A percentile compares a stretch with the other conserved stretches of the same genome.
Conservation (phyloP, 1,140 invertebrate genomes). For the Drosophila dunni region DNA sequence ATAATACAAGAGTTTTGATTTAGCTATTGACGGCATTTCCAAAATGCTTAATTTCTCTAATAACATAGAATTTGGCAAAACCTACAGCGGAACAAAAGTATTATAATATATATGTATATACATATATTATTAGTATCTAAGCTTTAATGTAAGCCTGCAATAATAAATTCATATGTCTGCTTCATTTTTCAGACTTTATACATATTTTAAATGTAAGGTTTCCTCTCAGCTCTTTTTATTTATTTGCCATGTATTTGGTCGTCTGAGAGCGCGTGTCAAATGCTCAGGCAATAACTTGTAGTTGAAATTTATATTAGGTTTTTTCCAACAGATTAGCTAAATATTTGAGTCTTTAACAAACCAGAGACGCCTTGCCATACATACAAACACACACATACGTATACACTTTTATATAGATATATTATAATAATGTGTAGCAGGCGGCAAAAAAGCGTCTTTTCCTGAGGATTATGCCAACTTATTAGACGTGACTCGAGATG, state of each 20-base stretch:
- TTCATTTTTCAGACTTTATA: constrained; percentile 5
- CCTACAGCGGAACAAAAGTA: too few relatives aligned
- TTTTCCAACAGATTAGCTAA: constrained; percentile 58
- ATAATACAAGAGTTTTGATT: too few relatives aligned
- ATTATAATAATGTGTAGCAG: constrained; percentile 5
- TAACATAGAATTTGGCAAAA: too few relatives aligned
- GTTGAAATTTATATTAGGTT: constrained; percentile 68
- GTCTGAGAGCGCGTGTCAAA: constrained; percentile 71
- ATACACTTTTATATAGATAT: not conserved
- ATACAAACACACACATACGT: not conserved
- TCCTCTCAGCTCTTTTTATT: constrained; percentile 35
- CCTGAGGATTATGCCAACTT: constrained; percentile 34
- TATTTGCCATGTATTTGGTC: constrained; percentile 63
- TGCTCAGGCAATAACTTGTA: constrained; percentile 70
- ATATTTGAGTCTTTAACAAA: constrained; percentile 47
- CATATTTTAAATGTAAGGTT: not conserved
- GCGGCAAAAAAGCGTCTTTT: constrained; percentile 8
- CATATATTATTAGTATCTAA: too few relatives aligned
- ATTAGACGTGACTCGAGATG: constrained; percentile 28
- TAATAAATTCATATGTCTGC: constrained; percentile 34
- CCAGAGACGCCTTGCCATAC: constrained; percentile 2
- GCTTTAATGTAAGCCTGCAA: not conserved
- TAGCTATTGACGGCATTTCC: too few relatives aligned
- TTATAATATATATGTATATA: too few relatives aligned
- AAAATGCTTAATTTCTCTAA: too few relatives aligned